phyloP scores from a whole-genome alignment of 2,113 vertebrate genomes.

The Ceratotherium simum region DNA sequence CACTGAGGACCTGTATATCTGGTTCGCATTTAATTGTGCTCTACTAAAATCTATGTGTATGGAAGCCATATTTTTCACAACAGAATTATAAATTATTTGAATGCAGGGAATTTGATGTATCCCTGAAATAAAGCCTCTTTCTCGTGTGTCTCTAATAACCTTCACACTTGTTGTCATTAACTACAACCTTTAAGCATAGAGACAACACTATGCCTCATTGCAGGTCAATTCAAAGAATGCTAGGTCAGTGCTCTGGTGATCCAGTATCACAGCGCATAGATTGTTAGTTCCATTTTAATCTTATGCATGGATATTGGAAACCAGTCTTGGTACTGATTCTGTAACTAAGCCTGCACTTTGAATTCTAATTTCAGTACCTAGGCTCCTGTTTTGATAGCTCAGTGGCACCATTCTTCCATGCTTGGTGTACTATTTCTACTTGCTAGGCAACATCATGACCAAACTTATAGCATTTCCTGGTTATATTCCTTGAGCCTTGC shows the following conservation, averaged over 20 bases:
- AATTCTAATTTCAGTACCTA: neutral
- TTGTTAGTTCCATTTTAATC: neutral
- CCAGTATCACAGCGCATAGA: rapidly evolving
- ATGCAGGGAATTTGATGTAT: neutral
- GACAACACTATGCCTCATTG: neutral
- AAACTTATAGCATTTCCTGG: neutral
- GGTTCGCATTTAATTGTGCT: neutral
- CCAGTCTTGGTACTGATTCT: neutral
- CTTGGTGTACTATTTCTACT: neutral
- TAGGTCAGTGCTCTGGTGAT: neutral
- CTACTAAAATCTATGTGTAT: neutral
- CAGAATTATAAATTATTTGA: neutral
- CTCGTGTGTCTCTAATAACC: neutral
- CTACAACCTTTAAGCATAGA: neutral
- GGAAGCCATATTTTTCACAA: neutral
- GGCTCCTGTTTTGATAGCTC: neutral
- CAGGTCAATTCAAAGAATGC: neutral
- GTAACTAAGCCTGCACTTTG: neutral
- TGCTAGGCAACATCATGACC: neutral
- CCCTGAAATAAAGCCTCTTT: neutral
- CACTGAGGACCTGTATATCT: neutral
- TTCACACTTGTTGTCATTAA: neutral
- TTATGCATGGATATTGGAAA: neutral
- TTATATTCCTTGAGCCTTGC: neutral
- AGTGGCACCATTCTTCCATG: neutral